A percentile compares a stretch with the other conserved stretches of the same genome.
phyloP scores from a whole-genome alignment of 1,140 invertebrate species.

The Magallana gigas region DNA sequence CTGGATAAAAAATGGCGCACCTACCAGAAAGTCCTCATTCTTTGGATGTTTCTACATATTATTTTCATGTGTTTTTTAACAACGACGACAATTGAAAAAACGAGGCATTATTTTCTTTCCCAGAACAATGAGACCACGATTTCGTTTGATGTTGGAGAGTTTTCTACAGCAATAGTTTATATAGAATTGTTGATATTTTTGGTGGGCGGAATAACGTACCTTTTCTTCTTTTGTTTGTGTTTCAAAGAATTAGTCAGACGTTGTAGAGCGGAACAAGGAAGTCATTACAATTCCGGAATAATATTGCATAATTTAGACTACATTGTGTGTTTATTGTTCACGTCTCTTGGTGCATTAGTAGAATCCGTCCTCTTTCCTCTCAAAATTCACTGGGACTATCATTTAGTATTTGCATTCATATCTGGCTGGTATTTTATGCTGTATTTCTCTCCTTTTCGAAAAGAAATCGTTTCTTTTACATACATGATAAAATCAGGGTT shows the following conservation, averaged over 20 bases:
- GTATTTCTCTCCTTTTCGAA: conserved; percentile 58
- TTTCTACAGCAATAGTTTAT: background rate
- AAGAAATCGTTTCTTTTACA: conserved; percentile 49
- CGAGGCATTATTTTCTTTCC: background rate
- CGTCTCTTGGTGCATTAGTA: background rate
- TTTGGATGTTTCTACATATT: conserved; percentile 56
- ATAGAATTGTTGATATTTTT: background rate
- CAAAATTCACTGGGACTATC: background rate
- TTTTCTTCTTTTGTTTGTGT: background rate
- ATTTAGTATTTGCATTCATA: conserved; percentile 56
- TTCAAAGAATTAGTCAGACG: background rate
- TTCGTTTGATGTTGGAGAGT: background rate
- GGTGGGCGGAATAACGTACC: background rate
- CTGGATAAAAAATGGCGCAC: conserved; percentile 57
- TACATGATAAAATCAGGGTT: conserved; percentile 41
- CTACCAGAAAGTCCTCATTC: conserved; percentile 44
- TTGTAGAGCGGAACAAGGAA: background rate
- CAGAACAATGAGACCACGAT: no score
- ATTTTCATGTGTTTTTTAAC: conserved; percentile 55
- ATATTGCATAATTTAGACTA: background rate
- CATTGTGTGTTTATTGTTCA: background rate
- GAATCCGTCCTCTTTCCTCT: background rate
- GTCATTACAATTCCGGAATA: background rate
- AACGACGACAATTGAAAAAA: background rate
- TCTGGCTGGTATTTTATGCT: conserved; percentile 61